Evolutionary conservation across 1,140 invertebrate species (phyloP).

Genomic region (Zaprionus capensis): DNA sequence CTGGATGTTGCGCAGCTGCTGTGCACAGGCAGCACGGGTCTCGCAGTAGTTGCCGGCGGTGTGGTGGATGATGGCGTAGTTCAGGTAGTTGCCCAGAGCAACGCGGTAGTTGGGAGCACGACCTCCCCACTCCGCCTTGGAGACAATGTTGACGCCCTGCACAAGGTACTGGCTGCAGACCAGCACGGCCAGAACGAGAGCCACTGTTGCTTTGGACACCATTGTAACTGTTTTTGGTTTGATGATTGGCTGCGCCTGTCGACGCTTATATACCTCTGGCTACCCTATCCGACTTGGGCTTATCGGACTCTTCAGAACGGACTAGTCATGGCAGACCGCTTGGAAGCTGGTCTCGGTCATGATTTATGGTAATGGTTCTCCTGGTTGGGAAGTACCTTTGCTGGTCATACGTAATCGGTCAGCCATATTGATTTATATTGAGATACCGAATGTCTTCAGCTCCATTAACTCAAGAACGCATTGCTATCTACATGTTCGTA

Average conservation of each 20-base stretch:
- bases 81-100: slow-evolving; percentile 86
- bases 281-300: not conserved
- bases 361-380: slow-evolving; percentile 9
- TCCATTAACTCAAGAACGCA: not conserved
- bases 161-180: slow-evolving; percentile 54
- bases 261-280: slow-evolving; percentile 29
- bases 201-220: slow-evolving; percentile 45
- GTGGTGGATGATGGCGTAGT: slow-evolving; percentile 90
- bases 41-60: slow-evolving; percentile 86
- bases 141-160: slow-evolving; percentile 77
- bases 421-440: not conserved
- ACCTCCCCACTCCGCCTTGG: slow-evolving; percentile 87
- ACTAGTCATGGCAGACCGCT: not conserved
- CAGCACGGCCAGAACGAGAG: slow-evolving; percentile 50
- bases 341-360: not conserved
- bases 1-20: slow-evolving; percentile 86
- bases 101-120: slow-evolving; percentile 84
- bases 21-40: slow-evolving; percentile 84
- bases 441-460: not conserved
- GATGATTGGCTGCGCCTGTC: not conserved
- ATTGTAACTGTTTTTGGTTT: slow-evolving; percentile 33
- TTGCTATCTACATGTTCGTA: not conserved
- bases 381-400: not conserved
- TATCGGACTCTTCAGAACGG: slow-evolving; percentile 1
- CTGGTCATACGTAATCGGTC: not conserved